phyloP scores from a whole-genome alignment of 2,888 invertebrate species.

The Tetragnatha montana region DNA sequence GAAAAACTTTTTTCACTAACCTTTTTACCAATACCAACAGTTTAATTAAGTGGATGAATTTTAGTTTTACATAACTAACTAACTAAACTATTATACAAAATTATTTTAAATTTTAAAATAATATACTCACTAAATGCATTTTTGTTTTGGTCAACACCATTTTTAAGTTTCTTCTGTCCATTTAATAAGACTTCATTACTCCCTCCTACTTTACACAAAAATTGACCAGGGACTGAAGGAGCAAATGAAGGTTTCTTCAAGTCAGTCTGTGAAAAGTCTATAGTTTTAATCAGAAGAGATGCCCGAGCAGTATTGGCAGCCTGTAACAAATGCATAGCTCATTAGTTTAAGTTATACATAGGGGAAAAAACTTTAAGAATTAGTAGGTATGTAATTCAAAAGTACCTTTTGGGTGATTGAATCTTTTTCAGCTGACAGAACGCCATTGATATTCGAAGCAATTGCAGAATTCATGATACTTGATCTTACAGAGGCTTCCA shows the following conservation, averaged over 20 bases:
- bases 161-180: slow-evolving; percentile 51
- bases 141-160: slow-evolving; percentile 58
- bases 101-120: too few relatives aligned
- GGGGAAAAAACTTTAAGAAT: not conserved
- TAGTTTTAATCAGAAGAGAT: slow-evolving; percentile 33
- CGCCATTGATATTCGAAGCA: slow-evolving; percentile 53
- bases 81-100: too few relatives aligned
- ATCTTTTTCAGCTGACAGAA: slow-evolving; percentile 18
- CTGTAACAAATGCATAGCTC: slow-evolving; percentile 11
- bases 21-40: too few relatives aligned
- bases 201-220: slow-evolving; percentile 4
- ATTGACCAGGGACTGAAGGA: slow-evolving; percentile 11
- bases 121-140: slow-evolving; percentile 59
- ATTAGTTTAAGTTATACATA: not conserved
- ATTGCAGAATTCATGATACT: slow-evolving; percentile 53
- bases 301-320: slow-evolving; percentile 45
- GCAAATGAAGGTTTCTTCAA: slow-evolving; percentile 13
- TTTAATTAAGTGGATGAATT: too few relatives aligned
- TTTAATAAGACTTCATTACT: slow-evolving; percentile 35
- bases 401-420: not conserved
- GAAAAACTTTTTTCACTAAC: too few relatives aligned
- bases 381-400: not conserved
- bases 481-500: not conserved
- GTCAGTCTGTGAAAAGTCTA: slow-evolving; percentile 47
- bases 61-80: too few relatives aligned